Percentiles rank a stretch among this genome's conserved stretches.
phyloP scores from a whole-genome alignment of 30 jellyfish, hydroid and myxozoan genomes.

The Turritopsis dohrnii region DNA sequence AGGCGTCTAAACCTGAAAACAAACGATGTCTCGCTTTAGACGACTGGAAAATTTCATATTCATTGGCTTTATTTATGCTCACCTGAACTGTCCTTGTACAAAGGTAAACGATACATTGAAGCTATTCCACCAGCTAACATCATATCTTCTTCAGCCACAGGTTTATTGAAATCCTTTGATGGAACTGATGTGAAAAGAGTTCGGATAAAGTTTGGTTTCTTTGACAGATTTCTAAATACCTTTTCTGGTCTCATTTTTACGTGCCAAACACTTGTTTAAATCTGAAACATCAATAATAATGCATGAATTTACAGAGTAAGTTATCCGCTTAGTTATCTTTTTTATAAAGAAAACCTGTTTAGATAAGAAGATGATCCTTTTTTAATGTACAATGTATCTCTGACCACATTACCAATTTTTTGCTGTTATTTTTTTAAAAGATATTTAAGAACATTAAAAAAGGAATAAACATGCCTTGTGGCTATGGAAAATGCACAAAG shows the following conservation, averaged over 20 bases:
- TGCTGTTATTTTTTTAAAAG: too few species aligned
- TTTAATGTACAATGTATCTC: too few species aligned
- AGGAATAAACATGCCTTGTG: too few species aligned
- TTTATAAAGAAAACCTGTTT: too few species aligned
- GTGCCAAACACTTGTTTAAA: not conserved
- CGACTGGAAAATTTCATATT: not conserved
- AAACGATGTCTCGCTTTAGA: not conserved
- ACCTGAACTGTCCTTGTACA: constrained; percentile 64
- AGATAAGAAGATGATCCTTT: too few species aligned
- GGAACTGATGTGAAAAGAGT: not conserved
- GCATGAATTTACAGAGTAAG: too few species aligned
- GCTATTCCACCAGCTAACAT: constrained; percentile 79
- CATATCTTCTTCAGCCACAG: constrained; percentile 20
- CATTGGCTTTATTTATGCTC: not conserved
- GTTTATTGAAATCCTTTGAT: constrained; percentile 31
- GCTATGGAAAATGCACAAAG: too few species aligned
- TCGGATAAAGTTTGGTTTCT: not conserved
- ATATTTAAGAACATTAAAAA: too few species aligned
- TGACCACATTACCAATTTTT: too few species aligned
- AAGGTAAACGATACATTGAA: constrained; percentile 63
- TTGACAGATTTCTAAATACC: not conserved
- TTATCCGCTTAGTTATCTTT: too few species aligned
- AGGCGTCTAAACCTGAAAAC: constrained; percentile 60
- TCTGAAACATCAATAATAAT: too few species aligned
- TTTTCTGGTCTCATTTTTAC: not conserved